Percentiles rank a stretch among this genome's conserved stretches.
phyloP scores from a whole-genome alignment of 2,797 vertebrate genomes.

The Sciurus carolinensis region DNA sequence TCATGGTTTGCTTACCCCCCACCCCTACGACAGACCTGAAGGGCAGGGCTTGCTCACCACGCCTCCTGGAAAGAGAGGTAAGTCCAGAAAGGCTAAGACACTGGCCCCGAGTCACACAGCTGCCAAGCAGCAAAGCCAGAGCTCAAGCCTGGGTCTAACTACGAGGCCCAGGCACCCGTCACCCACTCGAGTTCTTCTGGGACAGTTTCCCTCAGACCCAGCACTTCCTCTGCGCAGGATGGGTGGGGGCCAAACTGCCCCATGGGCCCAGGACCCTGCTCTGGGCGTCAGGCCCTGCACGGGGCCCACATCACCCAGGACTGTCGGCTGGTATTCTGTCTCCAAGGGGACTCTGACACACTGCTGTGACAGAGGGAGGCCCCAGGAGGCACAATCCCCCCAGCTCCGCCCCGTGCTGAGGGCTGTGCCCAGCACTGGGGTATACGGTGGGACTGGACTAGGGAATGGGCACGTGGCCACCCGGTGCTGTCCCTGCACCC shows the following conservation, averaged over 20 bases:
- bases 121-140: neutral
- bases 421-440: fast-evolving
- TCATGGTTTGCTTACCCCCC: neutral
- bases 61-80: neutral
- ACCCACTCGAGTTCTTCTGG: fast-evolving
- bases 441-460: fast-evolving
- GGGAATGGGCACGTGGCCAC: fast-evolving
- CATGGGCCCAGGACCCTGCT: neutral
- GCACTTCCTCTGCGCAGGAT: neutral
- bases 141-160: too few relatives aligned
- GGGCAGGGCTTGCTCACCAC: neutral
- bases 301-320: too few relatives aligned
- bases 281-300: neutral
- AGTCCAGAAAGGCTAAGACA: neutral
- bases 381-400: neutral
- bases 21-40: too few relatives aligned
- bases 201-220: neutral
- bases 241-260: fast-evolving
- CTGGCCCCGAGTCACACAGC: neutral
- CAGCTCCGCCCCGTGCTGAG: neutral
- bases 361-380: neutral
- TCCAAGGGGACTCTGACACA: neutral
- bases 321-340: neutral
- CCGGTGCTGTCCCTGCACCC: fast-evolving
- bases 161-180: neutral